Evolutionary conservation across 2,797 vertebrate species (phyloP).

Genomic region (Rhadinocentrus ornatus): DNA sequence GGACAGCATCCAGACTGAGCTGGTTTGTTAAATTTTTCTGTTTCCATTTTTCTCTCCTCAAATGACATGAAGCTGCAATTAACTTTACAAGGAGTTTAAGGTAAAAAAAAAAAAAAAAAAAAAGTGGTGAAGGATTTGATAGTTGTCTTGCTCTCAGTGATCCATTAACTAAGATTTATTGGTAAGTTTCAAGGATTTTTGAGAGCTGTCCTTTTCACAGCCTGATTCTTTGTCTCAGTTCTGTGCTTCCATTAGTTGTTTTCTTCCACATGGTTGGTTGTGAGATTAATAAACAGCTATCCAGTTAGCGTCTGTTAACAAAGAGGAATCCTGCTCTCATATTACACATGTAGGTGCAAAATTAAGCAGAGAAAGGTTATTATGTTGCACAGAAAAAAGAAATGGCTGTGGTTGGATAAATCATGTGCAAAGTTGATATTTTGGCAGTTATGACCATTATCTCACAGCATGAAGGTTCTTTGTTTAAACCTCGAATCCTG

Average conservation of each 20-base stretch:
- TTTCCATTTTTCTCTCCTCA: background rate
- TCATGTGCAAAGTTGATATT: background rate
- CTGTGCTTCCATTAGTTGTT: background rate
- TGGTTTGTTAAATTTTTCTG: background rate
- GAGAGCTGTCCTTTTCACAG: background rate
- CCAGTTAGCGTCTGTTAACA: background rate
- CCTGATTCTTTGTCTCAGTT: background rate
- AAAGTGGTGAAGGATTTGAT: background rate
- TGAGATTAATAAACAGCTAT: background rate
- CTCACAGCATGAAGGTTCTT: no score
- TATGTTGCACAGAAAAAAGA: no score
- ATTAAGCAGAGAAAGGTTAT: no score
- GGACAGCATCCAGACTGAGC: background rate
- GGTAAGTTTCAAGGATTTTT: background rate
- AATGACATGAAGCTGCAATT: background rate
- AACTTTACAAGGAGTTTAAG: background rate
- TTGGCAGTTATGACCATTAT: background rate
- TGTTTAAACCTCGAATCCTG: no score
- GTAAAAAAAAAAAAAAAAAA: background rate
- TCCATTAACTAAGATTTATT: background rate
- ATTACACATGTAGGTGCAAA: background rate
- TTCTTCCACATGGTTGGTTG: background rate
- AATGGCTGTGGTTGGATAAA: no score
- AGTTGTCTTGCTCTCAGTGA: background rate
- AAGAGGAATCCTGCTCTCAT: background rate